Conservation (phyloP, 2,888 invertebrate genomes). For the Lasius platythorax region DNA sequence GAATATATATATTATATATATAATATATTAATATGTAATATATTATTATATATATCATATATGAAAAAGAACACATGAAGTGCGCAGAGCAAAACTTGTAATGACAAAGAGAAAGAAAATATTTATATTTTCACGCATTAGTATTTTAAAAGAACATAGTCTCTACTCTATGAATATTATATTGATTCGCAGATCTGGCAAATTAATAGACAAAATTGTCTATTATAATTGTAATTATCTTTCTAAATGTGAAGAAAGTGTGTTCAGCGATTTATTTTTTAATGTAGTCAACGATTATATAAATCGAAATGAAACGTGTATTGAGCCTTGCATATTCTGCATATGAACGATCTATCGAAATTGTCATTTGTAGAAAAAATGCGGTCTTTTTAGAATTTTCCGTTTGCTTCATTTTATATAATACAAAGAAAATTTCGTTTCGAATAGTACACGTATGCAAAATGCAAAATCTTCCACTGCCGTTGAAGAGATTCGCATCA, state of each 20-base stretch:
- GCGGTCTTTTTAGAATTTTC: conserved; percentile 1
- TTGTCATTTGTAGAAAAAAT: conserved; percentile 5
- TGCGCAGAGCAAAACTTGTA: conserved; percentile 1
- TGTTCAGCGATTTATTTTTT: conserved; percentile 14
- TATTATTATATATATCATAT: too few species aligned
- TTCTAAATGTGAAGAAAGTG: neutral
- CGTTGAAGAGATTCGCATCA: conserved; percentile 50
- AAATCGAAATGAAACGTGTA: neutral
- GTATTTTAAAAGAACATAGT: conserved; percentile 4
- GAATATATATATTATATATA: neutral
- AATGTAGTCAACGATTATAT: neutral
- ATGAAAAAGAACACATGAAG: conserved; percentile 7
- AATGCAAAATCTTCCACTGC: conserved; percentile 58
- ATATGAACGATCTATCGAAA: neutral
- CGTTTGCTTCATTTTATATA: conserved; percentile 14
- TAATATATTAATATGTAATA: too few species aligned
- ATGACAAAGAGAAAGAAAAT: neutral
- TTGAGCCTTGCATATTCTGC: neutral
- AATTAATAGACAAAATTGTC: conserved; percentile 21
- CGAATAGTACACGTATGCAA: conserved; percentile 3
- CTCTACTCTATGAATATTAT: conserved; percentile 11
- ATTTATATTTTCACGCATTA: conserved; percentile 25
- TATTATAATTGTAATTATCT: neutral
- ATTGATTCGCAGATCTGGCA: conserved; percentile 13
- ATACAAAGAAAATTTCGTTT: neutral